phyloP scores from a whole-genome alignment of 2,797 vertebrate genomes.

The Silurus lanzhouensis region DNA sequence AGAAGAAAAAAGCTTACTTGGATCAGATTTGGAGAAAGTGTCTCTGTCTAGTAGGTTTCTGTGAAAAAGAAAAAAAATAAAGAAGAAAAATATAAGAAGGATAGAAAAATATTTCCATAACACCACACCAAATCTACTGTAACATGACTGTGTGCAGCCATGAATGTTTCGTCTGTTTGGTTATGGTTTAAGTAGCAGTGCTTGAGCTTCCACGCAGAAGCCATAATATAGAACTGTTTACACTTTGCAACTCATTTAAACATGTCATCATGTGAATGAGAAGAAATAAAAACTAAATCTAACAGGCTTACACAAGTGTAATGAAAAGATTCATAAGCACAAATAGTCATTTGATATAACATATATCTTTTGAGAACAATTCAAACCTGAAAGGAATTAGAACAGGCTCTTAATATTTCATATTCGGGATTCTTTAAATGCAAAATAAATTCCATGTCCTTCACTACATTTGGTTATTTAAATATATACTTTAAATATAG shows the following conservation, averaged over 20 bases:
- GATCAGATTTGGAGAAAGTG: conserved; percentile 98
- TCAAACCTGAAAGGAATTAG: background rate
- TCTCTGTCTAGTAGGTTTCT: conserved; percentile 98
- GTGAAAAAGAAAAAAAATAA: conserved; percentile 61
- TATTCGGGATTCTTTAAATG: background rate
- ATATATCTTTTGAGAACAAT: background rate
- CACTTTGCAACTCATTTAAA: background rate
- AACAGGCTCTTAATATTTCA: background rate
- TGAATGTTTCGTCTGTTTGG: conserved; percentile 14
- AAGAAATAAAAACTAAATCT: conserved; percentile 1
- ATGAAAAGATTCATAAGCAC: background rate
- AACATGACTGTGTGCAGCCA: background rate
- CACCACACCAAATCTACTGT: background rate
- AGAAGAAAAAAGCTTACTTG: conserved; percentile 79
- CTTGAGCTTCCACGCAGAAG: conserved; percentile 5
- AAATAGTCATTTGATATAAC: background rate
- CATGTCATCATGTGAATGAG: background rate
- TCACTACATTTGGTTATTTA: background rate
- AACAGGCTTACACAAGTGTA: background rate
- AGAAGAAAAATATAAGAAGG: conserved; percentile 51
- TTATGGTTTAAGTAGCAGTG: conserved; percentile 31
- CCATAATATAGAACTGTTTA: conserved; percentile 5
- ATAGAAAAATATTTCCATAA: conserved; percentile 5
- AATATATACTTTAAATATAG: background rate
- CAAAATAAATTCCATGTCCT: background rate